These are phyloP conservation scores for Hormiphora californensis DNA, from an alignment of 37 sponge, comb jelly and placozoan genomes.

Conservation along the genomic window DNA sequence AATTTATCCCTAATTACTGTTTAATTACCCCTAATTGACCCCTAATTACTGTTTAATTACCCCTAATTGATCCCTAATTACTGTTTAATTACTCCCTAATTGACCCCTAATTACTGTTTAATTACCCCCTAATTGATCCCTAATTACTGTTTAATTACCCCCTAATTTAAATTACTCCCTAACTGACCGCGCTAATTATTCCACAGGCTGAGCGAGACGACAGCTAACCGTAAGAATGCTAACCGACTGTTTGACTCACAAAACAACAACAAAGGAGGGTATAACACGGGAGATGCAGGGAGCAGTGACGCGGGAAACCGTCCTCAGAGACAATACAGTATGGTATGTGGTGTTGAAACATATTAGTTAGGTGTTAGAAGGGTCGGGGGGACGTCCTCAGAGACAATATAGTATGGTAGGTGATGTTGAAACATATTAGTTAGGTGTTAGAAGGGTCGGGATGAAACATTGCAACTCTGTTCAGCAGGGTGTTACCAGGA, in stretches of 20 bases:
- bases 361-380: too few species aligned
- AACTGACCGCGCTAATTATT: not conserved
- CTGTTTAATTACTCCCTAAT: too few species aligned
- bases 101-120: too few species aligned
- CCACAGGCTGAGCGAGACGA: slow-evolving; percentile 79
- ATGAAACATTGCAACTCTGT: too few species aligned
- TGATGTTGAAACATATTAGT: not conserved
- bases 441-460: too few species aligned
- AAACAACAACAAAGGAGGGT: slow-evolving; percentile 97
- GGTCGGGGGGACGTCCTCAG: not conserved
- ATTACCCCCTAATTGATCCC: too few species aligned
- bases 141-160: not conserved
- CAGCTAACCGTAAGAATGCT: slow-evolving; percentile 90
- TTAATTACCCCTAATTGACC: too few species aligned
- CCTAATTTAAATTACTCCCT: not conserved
- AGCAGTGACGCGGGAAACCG: not conserved
- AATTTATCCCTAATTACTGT: too few species aligned
- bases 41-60: too few species aligned
- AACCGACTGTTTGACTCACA: slow-evolving; percentile 96
- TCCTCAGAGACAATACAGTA: not conserved
- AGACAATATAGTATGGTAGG: not conserved
- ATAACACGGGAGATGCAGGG: slow-evolving; percentile 84
- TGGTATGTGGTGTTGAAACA: not conserved
- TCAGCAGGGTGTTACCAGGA: too few species aligned
- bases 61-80: too few species aligned